Base-by-base conservation (phyloP, 2,888 invertebrate genomes). In the Congeria kusceri region DNA sequence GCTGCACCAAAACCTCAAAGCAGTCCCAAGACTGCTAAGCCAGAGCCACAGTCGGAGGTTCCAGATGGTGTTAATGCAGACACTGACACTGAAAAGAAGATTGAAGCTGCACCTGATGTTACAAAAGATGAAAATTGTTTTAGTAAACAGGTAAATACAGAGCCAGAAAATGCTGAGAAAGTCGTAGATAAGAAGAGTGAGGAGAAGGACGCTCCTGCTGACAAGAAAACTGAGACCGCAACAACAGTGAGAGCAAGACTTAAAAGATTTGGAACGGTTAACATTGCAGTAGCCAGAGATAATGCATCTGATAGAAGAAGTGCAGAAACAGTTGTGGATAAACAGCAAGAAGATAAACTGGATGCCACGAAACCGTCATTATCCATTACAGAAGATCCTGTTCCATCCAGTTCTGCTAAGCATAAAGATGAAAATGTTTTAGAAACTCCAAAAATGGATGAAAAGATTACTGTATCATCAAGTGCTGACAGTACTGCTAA, bases 181-280 rank as follows among this genome's bases (percentile, higher is more conserved):
- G 15, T 39, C 15, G 39, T 13, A 39, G 9, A 39, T 1, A 53
- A 53, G 1, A 53, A 9, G 1, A 53, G n/a, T 53, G 23, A 18
- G 9, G 53, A 53, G 20, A 2, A 2, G 13, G 9, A 2, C 1
- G 9, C 18, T 11, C 23, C 27, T 3, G 7, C 61, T 28, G 49
- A 63, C 18, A 70, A 59, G 9, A 28, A 29, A 15, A 27, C 28
- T 53, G 62, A 63, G 7, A 23, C 29, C 23, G 27, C 18, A 15
- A 44, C 49, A 11, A 70, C 75, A 57, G 64, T 61, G 13, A 70
- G 77, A 32, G 74, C 80, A 46, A 77, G 77, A 29, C 18, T 80
- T 9, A 73, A 74, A 58, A 64, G 70, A 29, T 80, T 80, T 74
- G 80, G 74, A 20, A 80, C 59, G 25, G 80, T 80, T 4, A 80